Percentiles rank a stretch among this genome's conserved stretches.
These are phyloP conservation scores for Coptodon bakossiorum DNA, from an alignment of 2,113 vertebrate species.

Conservation along the genomic window DNA sequence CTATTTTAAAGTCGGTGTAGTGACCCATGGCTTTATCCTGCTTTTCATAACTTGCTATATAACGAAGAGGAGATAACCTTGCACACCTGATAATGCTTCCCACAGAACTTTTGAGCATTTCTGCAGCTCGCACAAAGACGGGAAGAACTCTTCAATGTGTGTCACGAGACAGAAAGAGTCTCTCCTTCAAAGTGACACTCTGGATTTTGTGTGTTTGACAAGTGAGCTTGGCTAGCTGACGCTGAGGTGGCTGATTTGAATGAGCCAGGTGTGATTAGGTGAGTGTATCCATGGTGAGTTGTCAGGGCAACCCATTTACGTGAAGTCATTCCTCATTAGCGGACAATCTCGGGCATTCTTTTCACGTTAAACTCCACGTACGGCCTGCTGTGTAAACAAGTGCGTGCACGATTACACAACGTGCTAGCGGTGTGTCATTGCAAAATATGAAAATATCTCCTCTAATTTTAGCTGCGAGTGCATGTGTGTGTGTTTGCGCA, in stretches of 20 bases:
- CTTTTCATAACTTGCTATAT: slow-evolving; percentile 20
- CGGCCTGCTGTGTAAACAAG: neutral
- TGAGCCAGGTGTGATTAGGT: slow-evolving; percentile 13
- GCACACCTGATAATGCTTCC: neutral
- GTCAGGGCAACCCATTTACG: slow-evolving; percentile 22
- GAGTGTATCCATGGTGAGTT: slow-evolving; percentile 29
- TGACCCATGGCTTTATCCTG: neutral
- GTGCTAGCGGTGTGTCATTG: neutral
- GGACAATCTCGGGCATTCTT: neutral
- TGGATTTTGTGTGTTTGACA: neutral
- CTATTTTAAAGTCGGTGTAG: neutral
- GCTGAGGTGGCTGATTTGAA: slow-evolving; percentile 23
- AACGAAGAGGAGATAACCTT: slow-evolving; percentile 35
- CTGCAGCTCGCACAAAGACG: neutral
- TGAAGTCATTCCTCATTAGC: neutral
- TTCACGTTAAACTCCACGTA: neutral
- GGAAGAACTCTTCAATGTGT: neutral
- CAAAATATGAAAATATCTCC: neutral
- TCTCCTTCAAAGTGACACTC: neutral
- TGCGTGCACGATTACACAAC: neutral
- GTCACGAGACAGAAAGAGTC: neutral
- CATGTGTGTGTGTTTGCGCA: neutral
- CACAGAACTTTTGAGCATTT: neutral
- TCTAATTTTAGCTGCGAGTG: neutral
- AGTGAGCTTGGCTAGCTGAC: neutral